Evolutionary conservation across 53 echinoderm and acorn worm species (phyloP), one percentile per base, ranked within the genome.

Genomic region (Mesocentrotus franciscanus): DNA sequence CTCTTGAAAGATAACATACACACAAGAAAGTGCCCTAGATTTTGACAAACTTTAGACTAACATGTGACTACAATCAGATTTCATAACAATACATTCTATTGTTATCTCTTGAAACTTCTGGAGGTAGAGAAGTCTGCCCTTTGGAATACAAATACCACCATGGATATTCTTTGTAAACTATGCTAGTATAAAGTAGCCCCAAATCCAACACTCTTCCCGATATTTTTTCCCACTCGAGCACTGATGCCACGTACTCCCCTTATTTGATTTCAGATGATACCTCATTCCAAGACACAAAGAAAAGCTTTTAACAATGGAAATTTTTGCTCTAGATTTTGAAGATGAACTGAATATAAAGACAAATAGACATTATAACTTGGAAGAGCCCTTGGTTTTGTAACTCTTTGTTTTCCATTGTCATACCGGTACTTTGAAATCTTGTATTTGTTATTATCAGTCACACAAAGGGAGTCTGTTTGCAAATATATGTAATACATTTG

Each of bases 141-240:
- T 87, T 87, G 87, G 58, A 84, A 84, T 39, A 8, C 49, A 84
- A 84, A 84, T 84, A 84, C 24, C 74, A 84, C 24, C 7, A 20
- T 32, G 32, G 13, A 68, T 8, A 14, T 78, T 78, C 78, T 78
- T 78, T 78, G 33, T 78, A 33, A 4, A 12, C 78, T 33, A 33
- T 78, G 78, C 78, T 33, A 84, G 36, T 84, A 18, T 18, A 18
- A 42, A 81, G 81, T 18, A 18, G 81, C 6, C 39, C 87, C 10
- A 57, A 85, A 56, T 58, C 58, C 57, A 56, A 56, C 33, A 57
- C 87, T 85, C 57, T 56, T 59, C 87, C 20, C 36, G 17, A 81
- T 36, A 36, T 75, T 75, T 61, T 74, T 74, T 22, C 49, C 20
- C 22, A 49, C 15, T 20, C 18, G 0, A 49, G 15, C 7, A 58